Percentiles rank a stretch among this genome's conserved stretches.
These are phyloP conservation scores for Brachionus manjavacas DNA, from an alignment of 1,140 invertebrate species.

Conservation along the genomic window DNA sequence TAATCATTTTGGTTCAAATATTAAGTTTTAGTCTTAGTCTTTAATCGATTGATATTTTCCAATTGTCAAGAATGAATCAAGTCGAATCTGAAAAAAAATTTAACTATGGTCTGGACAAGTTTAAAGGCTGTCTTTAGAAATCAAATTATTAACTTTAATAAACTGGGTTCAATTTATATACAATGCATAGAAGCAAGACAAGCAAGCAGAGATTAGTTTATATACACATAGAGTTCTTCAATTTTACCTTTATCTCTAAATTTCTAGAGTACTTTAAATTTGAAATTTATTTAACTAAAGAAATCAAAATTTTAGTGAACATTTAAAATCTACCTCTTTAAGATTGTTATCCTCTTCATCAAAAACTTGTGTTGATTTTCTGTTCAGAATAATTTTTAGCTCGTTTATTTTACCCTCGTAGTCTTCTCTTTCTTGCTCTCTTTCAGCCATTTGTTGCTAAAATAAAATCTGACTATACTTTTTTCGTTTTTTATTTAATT, in stretches of 20 bases:
- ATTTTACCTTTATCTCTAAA: slow-evolving; percentile 34
- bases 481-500: not conserved
- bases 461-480: not conserved
- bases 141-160: not conserved
- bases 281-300: not conserved
- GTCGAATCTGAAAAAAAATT: no score
- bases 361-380: not conserved
- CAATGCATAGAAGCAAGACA: not conserved
- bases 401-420: slow-evolving; percentile 36
- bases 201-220: not conserved
- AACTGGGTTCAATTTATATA: not conserved
- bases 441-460: slow-evolving; percentile 28
- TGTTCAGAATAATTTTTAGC: not conserved
- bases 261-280: not conserved
- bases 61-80: no score
- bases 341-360: not conserved
- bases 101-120: no score
- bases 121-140: no score
- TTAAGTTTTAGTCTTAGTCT: no score
- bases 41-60: no score
- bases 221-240: not conserved
- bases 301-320: not conserved
- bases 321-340: slow-evolving; percentile 10
- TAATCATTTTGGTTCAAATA: no score
- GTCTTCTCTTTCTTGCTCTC: slow-evolving; percentile 39